These are phyloP conservation scores for Yponomeuta sedellus DNA, from an alignment of 2,888 invertebrate species.

Conservation along the genomic window DNA sequence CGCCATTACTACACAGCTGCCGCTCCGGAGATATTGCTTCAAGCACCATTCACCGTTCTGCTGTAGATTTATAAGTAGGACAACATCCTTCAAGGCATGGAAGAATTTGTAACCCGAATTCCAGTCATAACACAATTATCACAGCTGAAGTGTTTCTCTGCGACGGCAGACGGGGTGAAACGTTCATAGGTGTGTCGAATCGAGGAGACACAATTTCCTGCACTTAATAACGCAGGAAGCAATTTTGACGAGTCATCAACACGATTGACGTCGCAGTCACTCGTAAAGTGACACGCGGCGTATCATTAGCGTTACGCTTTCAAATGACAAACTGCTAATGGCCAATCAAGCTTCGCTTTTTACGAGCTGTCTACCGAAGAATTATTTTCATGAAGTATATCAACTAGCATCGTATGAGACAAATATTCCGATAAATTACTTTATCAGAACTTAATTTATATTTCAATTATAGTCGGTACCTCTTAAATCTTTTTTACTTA, in stretches of 20 bases:
- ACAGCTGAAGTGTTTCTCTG: background rate
- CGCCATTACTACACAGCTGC: constrained; percentile 74
- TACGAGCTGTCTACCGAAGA: background rate
- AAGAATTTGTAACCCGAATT: background rate
- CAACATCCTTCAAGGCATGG: constrained; percentile 6
- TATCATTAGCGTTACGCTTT: constrained; percentile 12
- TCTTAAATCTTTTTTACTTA: background rate
- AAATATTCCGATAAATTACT: too few relatives aligned
- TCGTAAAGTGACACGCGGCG: constrained; percentile 8
- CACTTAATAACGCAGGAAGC: constrained; percentile 74
- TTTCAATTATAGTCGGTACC: too few relatives aligned
- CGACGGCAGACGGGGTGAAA: constrained; percentile 8
- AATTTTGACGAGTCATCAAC: constrained; percentile 75
- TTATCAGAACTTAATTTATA: too few relatives aligned
- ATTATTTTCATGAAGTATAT: background rate
- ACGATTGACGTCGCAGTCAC: constrained; percentile 25
- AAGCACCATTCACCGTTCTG: constrained; percentile 55
- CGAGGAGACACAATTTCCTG: constrained; percentile 74
- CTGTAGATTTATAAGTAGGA: background rate
- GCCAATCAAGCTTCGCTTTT: constrained; percentile 7
- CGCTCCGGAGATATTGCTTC: constrained; percentile 70
- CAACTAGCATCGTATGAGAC: too few relatives aligned
- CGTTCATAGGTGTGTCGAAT: constrained; percentile 54
- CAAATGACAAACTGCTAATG: constrained; percentile 2
- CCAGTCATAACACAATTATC: background rate